Evolutionary conservation across 2,797 vertebrate genomes (phyloP), one percentile per base, ranked within the genome.

Genomic region (Chlorospingus semifuscus): DNA sequence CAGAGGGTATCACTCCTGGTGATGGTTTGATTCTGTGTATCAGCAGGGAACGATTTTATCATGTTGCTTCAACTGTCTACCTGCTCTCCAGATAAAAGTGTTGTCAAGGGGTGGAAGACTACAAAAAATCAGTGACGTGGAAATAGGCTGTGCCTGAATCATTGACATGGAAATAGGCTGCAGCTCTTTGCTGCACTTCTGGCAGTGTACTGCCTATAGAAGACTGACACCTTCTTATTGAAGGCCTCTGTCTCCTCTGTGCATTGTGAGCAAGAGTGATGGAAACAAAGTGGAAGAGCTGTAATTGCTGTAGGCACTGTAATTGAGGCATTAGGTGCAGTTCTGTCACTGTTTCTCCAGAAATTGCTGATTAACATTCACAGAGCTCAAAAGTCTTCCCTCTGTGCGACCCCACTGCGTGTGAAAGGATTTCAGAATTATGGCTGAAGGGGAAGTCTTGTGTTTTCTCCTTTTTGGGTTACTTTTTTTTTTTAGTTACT

Each of bases 181-280:
- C 65, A 52, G 57, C 39, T 81, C 2, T 34, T 82, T 0, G 1
- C 65, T 72, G 65, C 44, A 17, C 0, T 63, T 64, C 9, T 1
- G 4, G 42, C 47, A 14, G 24, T 5, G 8, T 46, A 19, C 24
- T 50, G 6, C 56, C 61, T 61, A 0, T 12, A 5, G 64, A 60
- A 79, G 65, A 90, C 42, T 20, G 50, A 32, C 22, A 19, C 8
- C 9, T 49, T 39, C 36, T 63, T 49, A 49, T 19, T 78, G 64
- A 71, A 83, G 29, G 32, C 24, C 8, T 74, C 14, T 82, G 2
- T 63, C 64, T 60, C 41, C 55, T 84, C 26, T 88, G 52, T 82
- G 44, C 23, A 3, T 66, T 0, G 0, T 52, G 46, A 78, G 9
- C 50, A 27, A 30, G 52, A 69, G 42, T 17, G 36, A 41, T 79